Evolutionary conservation across 2,888 invertebrate genomes (phyloP).

Genomic region (Proisotoma minuta): DNA sequence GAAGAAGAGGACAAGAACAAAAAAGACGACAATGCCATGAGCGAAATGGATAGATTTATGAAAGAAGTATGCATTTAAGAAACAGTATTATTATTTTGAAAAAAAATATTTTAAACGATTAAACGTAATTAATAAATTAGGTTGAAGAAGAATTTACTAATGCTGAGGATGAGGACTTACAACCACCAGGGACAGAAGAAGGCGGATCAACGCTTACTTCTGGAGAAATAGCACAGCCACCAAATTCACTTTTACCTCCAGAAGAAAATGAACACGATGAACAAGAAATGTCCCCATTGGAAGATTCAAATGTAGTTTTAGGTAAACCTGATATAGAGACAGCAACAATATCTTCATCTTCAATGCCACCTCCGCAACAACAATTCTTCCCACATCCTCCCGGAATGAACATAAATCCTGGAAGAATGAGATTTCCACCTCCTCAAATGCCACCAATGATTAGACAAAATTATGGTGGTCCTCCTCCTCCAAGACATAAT

Average conservation of each 20-base stretch:
- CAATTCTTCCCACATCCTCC: conserved; percentile 34
- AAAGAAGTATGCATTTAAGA: conserved; percentile 62
- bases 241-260: not conserved
- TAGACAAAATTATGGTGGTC: conserved; percentile 47
- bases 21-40: conserved; percentile 56
- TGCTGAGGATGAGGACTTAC: conserved; percentile 59
- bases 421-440: conserved; percentile 51
- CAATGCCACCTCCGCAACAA: conserved; percentile 21
- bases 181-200: conserved; percentile 42
- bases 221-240: not conserved
- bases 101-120: not conserved
- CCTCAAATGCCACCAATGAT: conserved; percentile 54
- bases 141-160: conserved; percentile 75
- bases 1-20: conserved; percentile 51
- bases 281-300: not conserved
- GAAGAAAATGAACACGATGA: not conserved
- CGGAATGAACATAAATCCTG: conserved; percentile 10
- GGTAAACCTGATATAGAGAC: not conserved
- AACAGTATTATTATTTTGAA: not conserved
- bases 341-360: conserved; percentile 27
- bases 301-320: not conserved
- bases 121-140: conserved; percentile 17
- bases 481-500: conserved; percentile 32
- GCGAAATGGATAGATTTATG: conserved; percentile 84
- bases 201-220: no score